Evolutionary conservation across 2,888 invertebrate species (phyloP), one percentile per base, ranked within the genome.

Genomic region (Drosophila neotestacea): DNA sequence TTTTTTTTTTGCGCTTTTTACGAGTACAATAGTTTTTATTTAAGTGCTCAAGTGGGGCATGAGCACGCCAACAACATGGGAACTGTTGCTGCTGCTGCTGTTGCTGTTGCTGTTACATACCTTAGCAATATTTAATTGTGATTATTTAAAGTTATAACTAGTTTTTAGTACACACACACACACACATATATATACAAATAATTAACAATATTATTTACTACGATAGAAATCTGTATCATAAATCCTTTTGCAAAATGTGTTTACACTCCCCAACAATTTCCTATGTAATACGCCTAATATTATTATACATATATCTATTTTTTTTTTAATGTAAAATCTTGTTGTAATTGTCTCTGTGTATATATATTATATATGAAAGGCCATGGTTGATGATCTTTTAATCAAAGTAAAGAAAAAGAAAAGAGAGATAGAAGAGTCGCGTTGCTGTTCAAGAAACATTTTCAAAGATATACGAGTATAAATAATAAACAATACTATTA

Each of bases 41-140:
- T 66, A 54, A 69, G 66, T 63, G 66, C 60, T 66, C 55, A 54
- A 54, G 42, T 58, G 46, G 72, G 60, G 67, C 77, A 71, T 61
- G 47, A 59, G 58, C 60, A 68, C 69, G 60, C 39, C 47, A 32
- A 39, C 58, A 48, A 59, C 41, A 60, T 52, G 61, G 47, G n/a
- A n/a, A 44, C 44, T 44, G 44, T 44, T 50, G 70, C 47, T 58
- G 68, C 13, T 54, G 59, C 28, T 60, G 60, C 7, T 60, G 47
- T 6, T 61, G 52, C 48, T 70, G 70, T 48, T 72, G 73, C 59
- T 62, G 64, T 52, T 77, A 60, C 66, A 72, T 42, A 73, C 36
- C 68, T 60, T 79, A 73, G 85, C 85, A 85, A 89, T 85, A 88
- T 88, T 73, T 82, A 73, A 76, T 89, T 85, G 85, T 85, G 85